Evolutionary conservation across 2,797 vertebrate genomes (phyloP), one percentile per base, ranked within the genome.

Genomic region (Holocentrus rufus): DNA sequence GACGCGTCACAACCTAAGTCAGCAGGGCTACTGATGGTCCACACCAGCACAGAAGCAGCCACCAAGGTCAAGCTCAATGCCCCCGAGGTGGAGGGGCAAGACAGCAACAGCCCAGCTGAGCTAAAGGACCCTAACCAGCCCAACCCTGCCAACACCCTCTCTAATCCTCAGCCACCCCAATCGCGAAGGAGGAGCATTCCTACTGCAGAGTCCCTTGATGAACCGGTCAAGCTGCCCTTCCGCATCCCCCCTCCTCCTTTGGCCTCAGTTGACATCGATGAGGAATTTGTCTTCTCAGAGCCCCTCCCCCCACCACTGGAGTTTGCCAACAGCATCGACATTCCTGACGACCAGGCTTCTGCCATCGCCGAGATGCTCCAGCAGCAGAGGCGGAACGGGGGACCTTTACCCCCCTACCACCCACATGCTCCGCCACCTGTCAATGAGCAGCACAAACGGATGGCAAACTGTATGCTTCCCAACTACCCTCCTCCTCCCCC

Each of bases 261-360:
- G 75, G 95, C 96, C 0, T 99, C 97, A 0, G 95, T 99, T 20
- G 98, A 99, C 80, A 94, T 98, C 0, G 97, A 99, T 11, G 97
- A 99, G 76, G 98, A 98, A n/a, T 98, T 99, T 82, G 93, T 98
- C 36, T 98, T 97, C 77, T 92, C 96, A 1, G 98, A 98, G 86
- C 98, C 98, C 1, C 92, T 99, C 34, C 98, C 98, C 1, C 98
- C 98, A 11, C 98, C 98, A 1, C 90, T 99, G 74, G 97, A 99
- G 88, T 99, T 99, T 9, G 97, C 97, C 49, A 99, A 99, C 87
- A 99, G 98, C 85, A 96, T 99, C 60, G 98, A 99, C 87, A 96
- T 97, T 69, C 95, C 97, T 0, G 98, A 99, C 0, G 97, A 99
- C 71, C 95, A 96, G 15, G 88, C 92, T 0, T 92, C 87, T 11